Evolutionary conservation across 2,113 vertebrate genomes (phyloP).

Genomic region (Monarcha castaneiventris): DNA sequence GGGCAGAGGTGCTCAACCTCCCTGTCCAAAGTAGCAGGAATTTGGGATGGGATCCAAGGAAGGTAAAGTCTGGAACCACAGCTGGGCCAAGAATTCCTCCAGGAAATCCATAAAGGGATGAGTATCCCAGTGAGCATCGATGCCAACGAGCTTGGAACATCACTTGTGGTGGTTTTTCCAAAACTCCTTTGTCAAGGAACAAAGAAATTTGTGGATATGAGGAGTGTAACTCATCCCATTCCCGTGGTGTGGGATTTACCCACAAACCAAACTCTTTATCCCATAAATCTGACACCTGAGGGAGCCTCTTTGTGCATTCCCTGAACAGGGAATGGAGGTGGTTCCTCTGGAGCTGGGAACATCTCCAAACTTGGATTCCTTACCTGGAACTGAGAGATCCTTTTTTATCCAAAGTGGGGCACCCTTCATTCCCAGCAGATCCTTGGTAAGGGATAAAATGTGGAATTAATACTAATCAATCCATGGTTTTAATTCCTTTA

Average conservation of each 20-base stretch:
- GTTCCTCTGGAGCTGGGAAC: background rate
- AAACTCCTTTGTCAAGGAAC: background rate
- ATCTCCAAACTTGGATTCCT: background rate
- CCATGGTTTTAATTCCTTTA: background rate
- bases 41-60: background rate
- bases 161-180: background rate
- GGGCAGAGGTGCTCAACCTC: background rate
- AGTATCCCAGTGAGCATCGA: rapidly evolving
- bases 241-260: background rate
- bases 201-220: background rate
- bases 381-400: background rate
- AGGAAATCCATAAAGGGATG: background rate
- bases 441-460: background rate
- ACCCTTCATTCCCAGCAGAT: background rate
- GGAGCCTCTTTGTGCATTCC: background rate
- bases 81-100: background rate
- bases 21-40: background rate
- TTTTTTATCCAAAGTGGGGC: background rate
- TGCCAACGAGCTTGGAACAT: background rate
- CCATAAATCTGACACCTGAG: background rate
- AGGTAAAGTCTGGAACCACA: background rate
- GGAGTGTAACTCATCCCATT: background rate
- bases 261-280: background rate
- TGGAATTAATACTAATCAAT: background rate
- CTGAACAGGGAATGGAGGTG: background rate